Base-by-base conservation (phyloP, 2,888 invertebrate species). In the Cancer borealis region DNA sequence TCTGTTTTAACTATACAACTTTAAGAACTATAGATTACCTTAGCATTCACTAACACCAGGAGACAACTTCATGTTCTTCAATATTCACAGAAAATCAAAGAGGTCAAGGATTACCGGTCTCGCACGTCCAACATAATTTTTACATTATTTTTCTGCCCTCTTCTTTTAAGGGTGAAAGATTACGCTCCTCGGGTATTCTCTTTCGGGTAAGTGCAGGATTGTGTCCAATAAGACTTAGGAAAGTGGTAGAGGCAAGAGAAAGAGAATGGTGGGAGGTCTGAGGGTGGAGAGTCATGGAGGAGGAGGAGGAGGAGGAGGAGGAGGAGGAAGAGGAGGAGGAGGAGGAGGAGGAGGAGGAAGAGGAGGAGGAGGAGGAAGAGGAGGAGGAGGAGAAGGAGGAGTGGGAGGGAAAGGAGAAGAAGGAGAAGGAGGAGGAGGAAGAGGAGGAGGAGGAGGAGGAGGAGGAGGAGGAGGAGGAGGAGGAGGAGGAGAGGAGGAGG, bases 161-260 rank as follows among this genome's bases (percentile, higher is more conserved):
- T 66, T 66, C n/a, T n/a, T 66, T 66, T n/a, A 66, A 21, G 66
- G 66, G 66, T 66, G 66, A 66, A 66, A 66, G 66, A 66, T 66
- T 66, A 66, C 66, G 66, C 66, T n/a, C n/a, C 66, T 66, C n/a
- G 66, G 66, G 66, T 14, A 66, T 14, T 66, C 66, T 66, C 66
- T 66, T 66, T 66, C 21, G 66, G 66, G 66, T 66, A 66, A 66
- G 66, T 66, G 66, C 66, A 66, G 66, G 66, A 66, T 66, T 66
- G 66, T 66, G 66, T 66, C 66, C 66, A 66, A n/a, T n/a, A 66
- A 66, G 66, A 66, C n/a, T 66, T n/a, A 5, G 66, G 66, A n/a
- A 66, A 66, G 66, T 66, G 66, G 66, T 66, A 66, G 8, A 66
- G 66, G 66, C 66, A 6, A 66, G n/a, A 66, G n/a, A 21, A 66